Conservation (phyloP, 2,888 invertebrate species). For the Synergus umbraculus region DNA sequence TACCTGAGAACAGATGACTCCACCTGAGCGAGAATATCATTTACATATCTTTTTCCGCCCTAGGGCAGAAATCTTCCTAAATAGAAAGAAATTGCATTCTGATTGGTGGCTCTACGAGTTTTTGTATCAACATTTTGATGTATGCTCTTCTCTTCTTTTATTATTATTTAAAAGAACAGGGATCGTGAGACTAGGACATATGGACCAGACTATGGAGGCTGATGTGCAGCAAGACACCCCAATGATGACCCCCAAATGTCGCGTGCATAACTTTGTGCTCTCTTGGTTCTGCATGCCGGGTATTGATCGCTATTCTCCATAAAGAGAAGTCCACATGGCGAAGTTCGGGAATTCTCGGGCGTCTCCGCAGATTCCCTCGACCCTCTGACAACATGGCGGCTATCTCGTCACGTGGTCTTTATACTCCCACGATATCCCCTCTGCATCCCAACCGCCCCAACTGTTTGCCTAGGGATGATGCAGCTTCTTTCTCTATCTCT, state of each 20-base stretch:
- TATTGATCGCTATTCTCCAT: constrained; percentile 73
- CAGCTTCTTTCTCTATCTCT: constrained; percentile 11
- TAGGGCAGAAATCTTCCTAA: no score
- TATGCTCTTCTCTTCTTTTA: neutral
- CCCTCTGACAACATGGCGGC: constrained; percentile 71
- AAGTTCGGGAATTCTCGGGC: constrained; percentile 70
- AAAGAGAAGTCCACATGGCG: constrained; percentile 71
- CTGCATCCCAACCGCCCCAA: constrained; percentile 45
- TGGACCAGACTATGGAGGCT: neutral
- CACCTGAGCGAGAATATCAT: no score
- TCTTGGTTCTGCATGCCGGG: constrained; percentile 65
- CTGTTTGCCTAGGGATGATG: constrained; percentile 41
- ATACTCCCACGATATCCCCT: constrained; percentile 39
- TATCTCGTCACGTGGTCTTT: constrained; percentile 63
- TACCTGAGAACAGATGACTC: no score
- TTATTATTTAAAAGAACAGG: neutral
- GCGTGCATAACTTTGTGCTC: constrained; percentile 73
- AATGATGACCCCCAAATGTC: constrained; percentile 67
- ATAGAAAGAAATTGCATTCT: neutral
- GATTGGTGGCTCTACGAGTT: neutral
- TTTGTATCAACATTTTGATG: neutral
- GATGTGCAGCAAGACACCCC: constrained; percentile 53
- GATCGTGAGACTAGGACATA: neutral
- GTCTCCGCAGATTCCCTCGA: constrained; percentile 59
- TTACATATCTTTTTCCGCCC: no score